These are phyloP conservation scores for Schizopygopsis pylzovi DNA, from an alignment of 2,797 vertebrate species.

Conservation along the genomic window DNA sequence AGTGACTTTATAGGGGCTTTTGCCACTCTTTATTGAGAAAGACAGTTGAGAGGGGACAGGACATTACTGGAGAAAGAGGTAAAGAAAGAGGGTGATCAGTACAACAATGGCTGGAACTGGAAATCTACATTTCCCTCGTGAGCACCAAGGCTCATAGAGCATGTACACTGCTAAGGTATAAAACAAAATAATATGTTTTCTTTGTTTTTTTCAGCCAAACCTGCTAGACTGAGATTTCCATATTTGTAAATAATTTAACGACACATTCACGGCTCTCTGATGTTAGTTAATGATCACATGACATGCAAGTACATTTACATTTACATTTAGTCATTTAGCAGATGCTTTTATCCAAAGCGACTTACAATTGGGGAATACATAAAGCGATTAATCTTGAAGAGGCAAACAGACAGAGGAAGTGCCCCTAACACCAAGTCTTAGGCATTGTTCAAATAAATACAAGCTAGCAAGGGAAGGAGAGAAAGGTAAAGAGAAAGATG, in stretches of 20 bases:
- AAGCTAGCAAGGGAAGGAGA: too few species aligned
- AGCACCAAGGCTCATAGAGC: neutral
- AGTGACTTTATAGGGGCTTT: slow-evolving; percentile 14
- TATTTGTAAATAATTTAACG: neutral
- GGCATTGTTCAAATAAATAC: too few species aligned
- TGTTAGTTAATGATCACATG: neutral
- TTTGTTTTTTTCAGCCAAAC: neutral
- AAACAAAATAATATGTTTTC: neutral
- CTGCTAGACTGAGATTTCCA: neutral
- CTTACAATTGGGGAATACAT: too few species aligned
- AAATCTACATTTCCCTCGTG: neutral
- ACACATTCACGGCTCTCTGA: neutral
- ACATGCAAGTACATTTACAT: neutral
- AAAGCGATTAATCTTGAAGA: too few species aligned
- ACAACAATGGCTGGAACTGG: neutral
- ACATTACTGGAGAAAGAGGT: neutral
- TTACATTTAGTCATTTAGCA: too few species aligned
- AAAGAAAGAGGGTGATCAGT: neutral
- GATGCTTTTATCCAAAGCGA: too few species aligned
- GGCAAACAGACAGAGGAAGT: too few species aligned
- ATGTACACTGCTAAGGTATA: neutral
- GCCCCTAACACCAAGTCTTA: too few species aligned
- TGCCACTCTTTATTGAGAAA: slow-evolving; percentile 17
- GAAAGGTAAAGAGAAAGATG: too few species aligned
- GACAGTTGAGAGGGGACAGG: slow-evolving; percentile 15